A percentile compares a stretch with the other conserved stretches of the same genome.
Conservation (phyloP, 2,888 invertebrate species). For the Cacoxenus indagator region DNA sequence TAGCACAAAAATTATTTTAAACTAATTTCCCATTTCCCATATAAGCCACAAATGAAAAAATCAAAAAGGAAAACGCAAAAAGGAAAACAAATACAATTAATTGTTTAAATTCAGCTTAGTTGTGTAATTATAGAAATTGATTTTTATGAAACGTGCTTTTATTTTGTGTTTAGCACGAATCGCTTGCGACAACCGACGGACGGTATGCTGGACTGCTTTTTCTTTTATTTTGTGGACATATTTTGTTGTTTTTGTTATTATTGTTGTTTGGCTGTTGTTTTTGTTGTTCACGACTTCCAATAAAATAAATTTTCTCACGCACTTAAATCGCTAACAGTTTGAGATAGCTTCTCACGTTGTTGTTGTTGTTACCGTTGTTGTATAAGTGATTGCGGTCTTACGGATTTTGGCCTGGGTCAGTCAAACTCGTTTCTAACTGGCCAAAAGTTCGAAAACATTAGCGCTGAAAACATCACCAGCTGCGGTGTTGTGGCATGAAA, state of each 20-base stretch:
- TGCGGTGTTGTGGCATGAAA: not conserved
- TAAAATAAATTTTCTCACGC: conserved; percentile 2
- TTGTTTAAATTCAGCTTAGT: conserved; percentile 6
- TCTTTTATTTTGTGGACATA: not conserved
- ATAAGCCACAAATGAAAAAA: not conserved
- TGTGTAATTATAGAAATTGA: not conserved
- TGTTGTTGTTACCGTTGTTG: not conserved
- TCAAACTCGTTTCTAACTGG: not conserved
- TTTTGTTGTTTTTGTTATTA: too few species aligned
- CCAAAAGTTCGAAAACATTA: conserved; percentile 10
- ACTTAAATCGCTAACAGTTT: not conserved
- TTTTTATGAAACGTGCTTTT: conserved; percentile 4
- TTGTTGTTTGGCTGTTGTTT: not conserved
- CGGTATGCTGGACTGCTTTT: not conserved
- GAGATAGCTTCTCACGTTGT: not conserved
- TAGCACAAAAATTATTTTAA: too few species aligned
- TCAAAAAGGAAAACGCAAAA: not conserved
- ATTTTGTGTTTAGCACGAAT: conserved; percentile 8
- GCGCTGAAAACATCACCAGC: not conserved
- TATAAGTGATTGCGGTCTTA: not conserved
- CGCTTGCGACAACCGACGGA: not conserved
- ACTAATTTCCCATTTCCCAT: too few species aligned
- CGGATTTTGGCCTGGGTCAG: not conserved
- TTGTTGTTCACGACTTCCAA: not conserved
- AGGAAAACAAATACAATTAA: not conserved